phyloP scores from a whole-genome alignment of 2,113 vertebrate genomes.

The Rhea pennata region DNA sequence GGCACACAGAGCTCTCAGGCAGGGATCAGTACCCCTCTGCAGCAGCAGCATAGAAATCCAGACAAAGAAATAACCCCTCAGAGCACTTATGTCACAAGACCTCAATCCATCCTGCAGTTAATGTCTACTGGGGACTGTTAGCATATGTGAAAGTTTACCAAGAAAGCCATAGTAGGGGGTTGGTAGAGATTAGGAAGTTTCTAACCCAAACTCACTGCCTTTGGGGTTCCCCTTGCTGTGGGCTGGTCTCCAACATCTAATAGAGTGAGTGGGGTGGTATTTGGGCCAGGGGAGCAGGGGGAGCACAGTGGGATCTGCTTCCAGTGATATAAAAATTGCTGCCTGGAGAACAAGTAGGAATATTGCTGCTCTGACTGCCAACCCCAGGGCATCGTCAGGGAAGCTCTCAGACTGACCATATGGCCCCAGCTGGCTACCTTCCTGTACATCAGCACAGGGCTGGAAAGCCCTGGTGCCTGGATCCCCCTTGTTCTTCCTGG shows the following conservation, averaged over 20 bases:
- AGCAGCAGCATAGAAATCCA: neutral
- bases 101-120: neutral
- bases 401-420: neutral
- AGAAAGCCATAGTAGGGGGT: neutral
- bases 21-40: neutral
- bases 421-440: neutral
- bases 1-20: constrained; percentile 39
- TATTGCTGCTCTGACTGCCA: neutral
- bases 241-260: neutral
- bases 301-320: neutral
- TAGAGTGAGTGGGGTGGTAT: rapidly evolving
- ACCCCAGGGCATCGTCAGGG: neutral
- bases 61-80: neutral
- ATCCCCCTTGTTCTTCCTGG: no score
- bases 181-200: neutral
- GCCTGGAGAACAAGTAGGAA: neutral
- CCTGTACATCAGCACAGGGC: rapidly evolving
- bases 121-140: neutral
- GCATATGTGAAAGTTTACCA: neutral
- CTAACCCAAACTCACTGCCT: neutral
- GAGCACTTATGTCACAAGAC: neutral
- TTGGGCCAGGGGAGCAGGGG: neutral
- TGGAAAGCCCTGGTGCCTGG: neutral
- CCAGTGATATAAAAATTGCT: rapidly evolving
- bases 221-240: neutral